These are phyloP conservation scores for Otis tarda DNA, from an alignment of 2,113 vertebrate genomes.

Conservation along the genomic window DNA sequence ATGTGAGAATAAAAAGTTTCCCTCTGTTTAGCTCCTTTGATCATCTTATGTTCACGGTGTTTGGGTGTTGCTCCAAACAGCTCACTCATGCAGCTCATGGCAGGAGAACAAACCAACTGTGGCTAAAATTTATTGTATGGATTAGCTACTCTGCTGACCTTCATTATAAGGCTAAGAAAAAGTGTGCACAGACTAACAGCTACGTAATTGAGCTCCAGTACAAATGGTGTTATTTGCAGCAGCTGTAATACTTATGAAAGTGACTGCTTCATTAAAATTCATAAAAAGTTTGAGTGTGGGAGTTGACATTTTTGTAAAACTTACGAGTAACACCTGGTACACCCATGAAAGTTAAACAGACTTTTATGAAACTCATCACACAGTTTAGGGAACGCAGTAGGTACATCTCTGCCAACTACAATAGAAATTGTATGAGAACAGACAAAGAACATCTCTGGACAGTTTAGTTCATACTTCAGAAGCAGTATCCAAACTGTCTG, in stretches of 20 bases:
- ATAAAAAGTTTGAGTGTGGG: background rate
- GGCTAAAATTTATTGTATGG: background rate
- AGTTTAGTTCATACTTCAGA: background rate
- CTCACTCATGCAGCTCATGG: background rate
- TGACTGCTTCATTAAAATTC: background rate
- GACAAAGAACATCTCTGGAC: background rate
- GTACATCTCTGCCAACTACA: background rate
- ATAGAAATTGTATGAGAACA: background rate
- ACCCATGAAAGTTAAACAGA: background rate
- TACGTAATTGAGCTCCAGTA: background rate
- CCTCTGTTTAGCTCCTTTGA: background rate
- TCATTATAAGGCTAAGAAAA: conserved; percentile 13
- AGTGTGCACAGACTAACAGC: background rate
- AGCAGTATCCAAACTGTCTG: background rate
- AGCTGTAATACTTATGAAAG: background rate
- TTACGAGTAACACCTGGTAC: background rate
- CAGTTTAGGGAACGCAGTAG: background rate
- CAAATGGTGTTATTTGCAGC: background rate
- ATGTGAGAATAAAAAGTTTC: background rate
- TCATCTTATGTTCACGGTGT: background rate
- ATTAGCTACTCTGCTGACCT: background rate
- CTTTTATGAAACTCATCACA: background rate
- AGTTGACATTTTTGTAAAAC: background rate
- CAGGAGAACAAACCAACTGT: background rate
- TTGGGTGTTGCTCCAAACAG: background rate